Evolutionary conservation across 2,888 invertebrate species (phyloP).

Genomic region (Eretmocerus hayati): DNA sequence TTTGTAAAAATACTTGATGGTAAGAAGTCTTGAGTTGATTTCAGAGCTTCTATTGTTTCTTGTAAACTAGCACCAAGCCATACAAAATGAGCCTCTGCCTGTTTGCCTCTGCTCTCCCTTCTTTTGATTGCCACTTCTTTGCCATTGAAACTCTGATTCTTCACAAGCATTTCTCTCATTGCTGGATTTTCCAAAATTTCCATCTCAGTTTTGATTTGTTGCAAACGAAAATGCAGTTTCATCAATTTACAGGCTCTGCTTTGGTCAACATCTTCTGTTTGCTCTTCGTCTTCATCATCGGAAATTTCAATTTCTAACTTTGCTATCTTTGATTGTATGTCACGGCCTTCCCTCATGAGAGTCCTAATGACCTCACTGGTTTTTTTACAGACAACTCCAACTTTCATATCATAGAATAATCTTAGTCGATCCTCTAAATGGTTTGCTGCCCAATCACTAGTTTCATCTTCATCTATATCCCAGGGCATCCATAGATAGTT

Average conservation of each 20-base stretch:
- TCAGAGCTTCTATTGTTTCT: slow-evolving; percentile 48
- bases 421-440: slow-evolving; percentile 53
- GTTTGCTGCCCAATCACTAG: slow-evolving; percentile 52
- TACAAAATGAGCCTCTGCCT: slow-evolving; percentile 44
- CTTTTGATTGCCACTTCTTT: slow-evolving; percentile 26
- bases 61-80: slow-evolving; percentile 46
- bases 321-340: slow-evolving; percentile 49
- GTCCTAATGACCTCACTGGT: slow-evolving; percentile 51
- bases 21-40: slow-evolving; percentile 44
- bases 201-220: slow-evolving; percentile 54
- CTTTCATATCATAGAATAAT: slow-evolving; percentile 55
- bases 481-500: slow-evolving; percentile 64
- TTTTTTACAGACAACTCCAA: slow-evolving; percentile 49
- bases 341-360: slow-evolving; percentile 51
- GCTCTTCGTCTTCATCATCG: slow-evolving; percentile 33
- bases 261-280: slow-evolving; percentile 32
- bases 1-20: slow-evolving; percentile 43
- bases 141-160: slow-evolving; percentile 31
- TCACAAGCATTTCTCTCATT: slow-evolving; percentile 48
- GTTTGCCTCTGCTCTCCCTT: slow-evolving; percentile 28
- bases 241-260: slow-evolving; percentile 48
- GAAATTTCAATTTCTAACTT: slow-evolving; percentile 45
- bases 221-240: slow-evolving; percentile 52
- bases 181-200: slow-evolving; percentile 56
- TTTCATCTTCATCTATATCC: slow-evolving; percentile 60